Conservation (phyloP, 2,797 vertebrate species). For the Hemitrygon akajei region DNA sequence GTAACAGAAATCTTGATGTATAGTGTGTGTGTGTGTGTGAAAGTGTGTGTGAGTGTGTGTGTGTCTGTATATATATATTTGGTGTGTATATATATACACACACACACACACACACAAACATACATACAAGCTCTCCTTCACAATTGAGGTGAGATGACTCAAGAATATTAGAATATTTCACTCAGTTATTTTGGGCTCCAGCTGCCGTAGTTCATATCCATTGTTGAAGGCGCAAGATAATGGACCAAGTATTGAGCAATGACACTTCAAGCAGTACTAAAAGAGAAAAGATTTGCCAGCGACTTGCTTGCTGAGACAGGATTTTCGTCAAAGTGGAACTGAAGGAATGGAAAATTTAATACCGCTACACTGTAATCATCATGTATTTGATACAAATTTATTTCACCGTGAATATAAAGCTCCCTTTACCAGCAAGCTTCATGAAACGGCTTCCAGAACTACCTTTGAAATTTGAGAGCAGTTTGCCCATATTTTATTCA, state of each 20-base stretch:
- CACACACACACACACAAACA: too few relatives aligned
- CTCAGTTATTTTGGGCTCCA: too few relatives aligned
- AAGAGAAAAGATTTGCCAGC: not conserved
- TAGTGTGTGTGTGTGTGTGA: too few relatives aligned
- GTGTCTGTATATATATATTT: too few relatives aligned
- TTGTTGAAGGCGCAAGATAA: not conserved
- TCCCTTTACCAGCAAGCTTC: not conserved
- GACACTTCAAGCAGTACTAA: not conserved
- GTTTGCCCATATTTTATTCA: not conserved
- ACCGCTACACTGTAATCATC: not conserved
- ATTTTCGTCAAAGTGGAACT: not conserved
- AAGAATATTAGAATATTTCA: slow-evolving; percentile 1
- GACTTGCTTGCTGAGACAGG: not conserved
- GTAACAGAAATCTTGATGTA: too few relatives aligned
- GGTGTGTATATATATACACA: too few relatives aligned
- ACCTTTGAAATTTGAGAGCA: not conserved
- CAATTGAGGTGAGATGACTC: not conserved
- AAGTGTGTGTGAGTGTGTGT: too few relatives aligned
- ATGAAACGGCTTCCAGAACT: too few relatives aligned
- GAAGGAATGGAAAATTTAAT: not conserved
- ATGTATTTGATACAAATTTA: too few relatives aligned
- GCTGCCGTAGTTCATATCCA: not conserved
- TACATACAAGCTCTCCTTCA: not conserved
- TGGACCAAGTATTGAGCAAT: not conserved
- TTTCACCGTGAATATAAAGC: not conserved